These are phyloP conservation scores for Accipiter virgatus DNA, from an alignment of 2,113 vertebrate species.

Conservation along the genomic window DNA sequence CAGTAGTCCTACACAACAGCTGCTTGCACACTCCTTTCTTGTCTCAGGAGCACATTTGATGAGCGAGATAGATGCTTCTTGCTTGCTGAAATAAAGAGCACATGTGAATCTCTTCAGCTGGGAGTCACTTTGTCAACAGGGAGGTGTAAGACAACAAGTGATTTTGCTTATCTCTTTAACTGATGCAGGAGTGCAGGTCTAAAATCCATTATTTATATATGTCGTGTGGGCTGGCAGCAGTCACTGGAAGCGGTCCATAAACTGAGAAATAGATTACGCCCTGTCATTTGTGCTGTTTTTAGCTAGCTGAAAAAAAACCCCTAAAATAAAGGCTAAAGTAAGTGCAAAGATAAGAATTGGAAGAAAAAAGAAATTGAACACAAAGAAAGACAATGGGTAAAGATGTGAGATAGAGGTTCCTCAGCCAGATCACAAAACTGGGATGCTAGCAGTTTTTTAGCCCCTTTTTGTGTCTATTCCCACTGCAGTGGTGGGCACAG, in stretches of 20 bases:
- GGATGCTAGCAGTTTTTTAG: background rate
- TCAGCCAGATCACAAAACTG: background rate
- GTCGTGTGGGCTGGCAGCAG: background rate
- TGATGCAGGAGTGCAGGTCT: background rate
- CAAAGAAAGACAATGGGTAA: background rate
- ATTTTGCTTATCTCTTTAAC: constrained; percentile 26
- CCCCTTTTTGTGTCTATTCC: background rate
- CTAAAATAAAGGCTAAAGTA: constrained; percentile 21
- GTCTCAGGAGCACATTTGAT: background rate
- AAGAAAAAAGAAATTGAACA: background rate
- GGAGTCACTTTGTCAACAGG: constrained; percentile 13
- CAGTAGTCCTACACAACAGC: constrained; percentile 63
- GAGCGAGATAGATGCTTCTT: background rate
- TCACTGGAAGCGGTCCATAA: background rate
- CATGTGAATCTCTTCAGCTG: constrained; percentile 6
- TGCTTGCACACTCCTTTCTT: constrained; percentile 36
- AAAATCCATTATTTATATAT: constrained; percentile 18
- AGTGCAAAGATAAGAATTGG: background rate
- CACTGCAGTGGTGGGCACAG: background rate
- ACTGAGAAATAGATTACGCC: constrained; percentile 19
- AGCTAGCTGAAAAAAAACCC: background rate
- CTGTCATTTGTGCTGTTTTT: constrained; percentile 29
- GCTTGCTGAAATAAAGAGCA: constrained; percentile 19
- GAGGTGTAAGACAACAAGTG: constrained; percentile 34
- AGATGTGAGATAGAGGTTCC: background rate